These are phyloP conservation scores for Penaeus monodon DNA, from an alignment of 2,888 invertebrate genomes.

Conservation along the genomic window DNA sequence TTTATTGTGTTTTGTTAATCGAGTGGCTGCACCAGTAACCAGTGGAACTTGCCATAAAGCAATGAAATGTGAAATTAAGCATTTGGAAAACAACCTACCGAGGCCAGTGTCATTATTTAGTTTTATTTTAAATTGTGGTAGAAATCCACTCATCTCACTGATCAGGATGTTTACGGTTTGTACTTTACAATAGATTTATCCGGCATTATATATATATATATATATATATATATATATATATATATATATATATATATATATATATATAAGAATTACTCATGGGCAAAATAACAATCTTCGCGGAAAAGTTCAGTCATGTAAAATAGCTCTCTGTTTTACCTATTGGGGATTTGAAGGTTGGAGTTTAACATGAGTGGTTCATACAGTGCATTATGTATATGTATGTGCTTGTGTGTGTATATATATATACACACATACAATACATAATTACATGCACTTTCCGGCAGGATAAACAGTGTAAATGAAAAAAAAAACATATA, in stretches of 20 bases:
- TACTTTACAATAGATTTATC: constrained; percentile 12
- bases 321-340: background rate
- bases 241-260: constrained; percentile 34
- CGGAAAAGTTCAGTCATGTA: background rate
- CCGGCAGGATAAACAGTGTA: background rate
- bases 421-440: constrained; percentile 21
- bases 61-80: too few species aligned
- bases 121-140: background rate
- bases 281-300: background rate
- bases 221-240: constrained; percentile 45
- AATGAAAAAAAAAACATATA: background rate
- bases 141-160: background rate
- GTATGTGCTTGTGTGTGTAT: constrained; percentile 37
- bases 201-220: constrained; percentile 41
- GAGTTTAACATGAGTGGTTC: background rate
- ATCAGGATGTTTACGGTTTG: background rate
- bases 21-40: too few species aligned
- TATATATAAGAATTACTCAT: constrained; percentile 19
- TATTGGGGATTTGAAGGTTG: background rate
- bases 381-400: constrained; percentile 13
- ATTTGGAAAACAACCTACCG: too few species aligned
- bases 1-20: too few species aligned
- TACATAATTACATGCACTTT: background rate
- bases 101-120: constrained; percentile 1
- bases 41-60: too few species aligned